Base-by-base conservation (phyloP, 2,113 vertebrate genomes). In the Nothobranchius kuhntae region DNA sequence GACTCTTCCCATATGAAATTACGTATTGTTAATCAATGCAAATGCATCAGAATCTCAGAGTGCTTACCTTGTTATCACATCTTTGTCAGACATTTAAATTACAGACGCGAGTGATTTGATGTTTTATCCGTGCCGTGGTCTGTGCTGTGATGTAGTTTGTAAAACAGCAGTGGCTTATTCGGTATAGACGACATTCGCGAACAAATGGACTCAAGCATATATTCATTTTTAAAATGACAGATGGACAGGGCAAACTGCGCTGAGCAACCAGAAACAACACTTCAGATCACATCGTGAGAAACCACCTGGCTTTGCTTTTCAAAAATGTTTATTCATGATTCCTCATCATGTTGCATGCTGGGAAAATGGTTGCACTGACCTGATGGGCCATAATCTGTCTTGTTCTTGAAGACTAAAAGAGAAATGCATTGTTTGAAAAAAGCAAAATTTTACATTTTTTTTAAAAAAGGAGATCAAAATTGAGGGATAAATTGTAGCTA, bases 321-420 rank as follows among this genome's bases (percentile, higher is more conserved):
- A 58, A 61, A 58, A 35, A 66, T 64, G 54, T 77, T 68, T 79
- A 81, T 82, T 73, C 71, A 78, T 85, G 60, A 56, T 57, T 63
- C 53, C 60, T 60, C 52, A 40, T 71, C 68, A 62, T 65, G 58
- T 52, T 61, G 47, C 73, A 78, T 60, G 56, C 36, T 63, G 17
- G 48, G 65, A 30, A 80, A 68, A 86, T 54, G 45, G 2, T 59
- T 73, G 79, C 53, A 67, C 68, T 70, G 53, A 62, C 70, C 35
- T 82, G 83, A 90, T 88, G 61, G 72, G 66, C 68, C 59, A 14
- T 88, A 21, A 86, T 90, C 84, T 88, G 78, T 73, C 61, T 63
- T 70, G 64, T 65, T 68, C 55, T 76, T 68, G 61, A 71, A 40
- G 73, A 83, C 42, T 57, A 59, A 51, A 73, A 44, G 38, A 73